These are phyloP conservation scores for Doris montereyensis DNA, from an alignment of 2,888 invertebrate genomes.

Conservation along the genomic window DNA sequence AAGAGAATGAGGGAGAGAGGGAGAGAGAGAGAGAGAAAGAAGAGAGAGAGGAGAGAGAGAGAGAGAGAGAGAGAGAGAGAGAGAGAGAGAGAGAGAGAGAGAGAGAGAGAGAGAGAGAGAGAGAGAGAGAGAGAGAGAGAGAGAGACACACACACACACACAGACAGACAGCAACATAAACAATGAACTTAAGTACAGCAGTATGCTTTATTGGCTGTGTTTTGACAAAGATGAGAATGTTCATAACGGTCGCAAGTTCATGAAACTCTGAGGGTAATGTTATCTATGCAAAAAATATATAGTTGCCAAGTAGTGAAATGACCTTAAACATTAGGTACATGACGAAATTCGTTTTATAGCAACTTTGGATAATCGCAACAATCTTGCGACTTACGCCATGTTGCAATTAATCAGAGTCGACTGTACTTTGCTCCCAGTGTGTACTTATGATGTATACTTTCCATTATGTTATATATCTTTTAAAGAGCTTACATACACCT, in stretches of 20 bases:
- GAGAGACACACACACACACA: background rate
- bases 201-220: background rate
- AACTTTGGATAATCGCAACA: no score
- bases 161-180: background rate
- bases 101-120: background rate
- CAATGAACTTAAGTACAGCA: background rate
- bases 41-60: background rate
- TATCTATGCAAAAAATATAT: background rate
- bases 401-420: no score
- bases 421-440: no score
- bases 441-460: background rate
- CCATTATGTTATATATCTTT: background rate
- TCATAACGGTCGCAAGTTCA: background rate
- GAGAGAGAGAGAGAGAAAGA: background rate
- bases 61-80: constrained; percentile 14
- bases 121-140: background rate
- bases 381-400: no score
- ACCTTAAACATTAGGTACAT: no score
- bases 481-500: no score
- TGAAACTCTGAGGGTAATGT: background rate
- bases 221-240: background rate
- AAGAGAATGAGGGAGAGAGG: background rate
- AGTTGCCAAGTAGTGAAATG: no score
- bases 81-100: background rate
- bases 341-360: no score